phyloP scores from a whole-genome alignment of 2,113 vertebrate species.

The Pavo muticus region DNA sequence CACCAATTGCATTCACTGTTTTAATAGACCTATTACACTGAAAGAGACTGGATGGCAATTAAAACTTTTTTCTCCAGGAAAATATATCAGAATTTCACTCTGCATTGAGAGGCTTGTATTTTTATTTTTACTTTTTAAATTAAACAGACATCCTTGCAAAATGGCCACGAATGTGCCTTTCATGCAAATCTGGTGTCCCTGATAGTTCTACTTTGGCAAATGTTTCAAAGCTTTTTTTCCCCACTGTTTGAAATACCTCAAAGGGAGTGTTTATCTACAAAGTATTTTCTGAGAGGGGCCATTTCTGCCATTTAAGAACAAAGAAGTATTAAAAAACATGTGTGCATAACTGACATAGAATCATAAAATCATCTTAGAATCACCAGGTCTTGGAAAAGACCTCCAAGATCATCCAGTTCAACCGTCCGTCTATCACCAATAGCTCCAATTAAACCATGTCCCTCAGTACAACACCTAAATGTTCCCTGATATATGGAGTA shows the following conservation, averaged over 20 bases:
- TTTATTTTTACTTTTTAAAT: background rate
- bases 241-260: background rate
- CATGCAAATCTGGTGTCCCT: background rate
- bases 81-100: background rate
- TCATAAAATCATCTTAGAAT: too few relatives aligned
- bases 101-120: background rate
- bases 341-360: background rate
- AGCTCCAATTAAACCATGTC: too few relatives aligned
- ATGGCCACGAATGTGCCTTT: background rate
- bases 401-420: too few relatives aligned
- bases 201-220: background rate
- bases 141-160: background rate
- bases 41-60: background rate
- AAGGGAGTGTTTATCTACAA: background rate
- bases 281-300: background rate
- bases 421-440: too few relatives aligned
- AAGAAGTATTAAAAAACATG: background rate
- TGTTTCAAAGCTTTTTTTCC: background rate
- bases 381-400: too few relatives aligned
- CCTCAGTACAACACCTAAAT: too few relatives aligned
- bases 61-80: background rate
- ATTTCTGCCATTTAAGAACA: background rate
- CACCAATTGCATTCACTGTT: background rate
- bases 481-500: too few relatives aligned
- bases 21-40: background rate